A percentile compares a stretch with the other conserved stretches of the same genome.
Evolutionary conservation across 2,888 invertebrate genomes (phyloP).

Genomic region (Lasioglossum leucozonium): DNA sequence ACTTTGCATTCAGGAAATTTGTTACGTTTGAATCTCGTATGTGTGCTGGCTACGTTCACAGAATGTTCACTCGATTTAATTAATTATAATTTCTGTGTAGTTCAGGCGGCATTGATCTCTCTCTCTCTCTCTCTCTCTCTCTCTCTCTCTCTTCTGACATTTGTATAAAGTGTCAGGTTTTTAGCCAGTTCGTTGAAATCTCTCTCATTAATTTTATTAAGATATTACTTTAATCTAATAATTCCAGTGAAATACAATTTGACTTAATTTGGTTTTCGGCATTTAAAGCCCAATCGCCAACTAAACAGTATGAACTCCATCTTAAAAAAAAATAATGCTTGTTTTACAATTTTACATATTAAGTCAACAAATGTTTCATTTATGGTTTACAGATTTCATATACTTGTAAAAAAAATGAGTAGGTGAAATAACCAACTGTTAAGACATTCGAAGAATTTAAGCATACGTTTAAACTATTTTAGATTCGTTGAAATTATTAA

Average conservation of each 20-base stretch:
- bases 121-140: neutral
- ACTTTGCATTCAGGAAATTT: neutral
- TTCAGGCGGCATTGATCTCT: neutral
- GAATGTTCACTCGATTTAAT: neutral
- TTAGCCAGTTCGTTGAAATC: neutral
- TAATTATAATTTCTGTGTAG: neutral
- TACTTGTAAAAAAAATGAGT: no score
- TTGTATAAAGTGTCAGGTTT: neutral
- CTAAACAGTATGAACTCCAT: neutral
- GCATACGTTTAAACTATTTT: no score
- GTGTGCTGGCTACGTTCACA: neutral
- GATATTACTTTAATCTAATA: neutral
- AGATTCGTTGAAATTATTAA: no score
- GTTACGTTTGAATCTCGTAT: neutral
- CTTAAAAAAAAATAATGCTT: neutral
- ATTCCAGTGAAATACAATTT: neutral
- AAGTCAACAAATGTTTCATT: no score
- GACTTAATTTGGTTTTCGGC: neutral
- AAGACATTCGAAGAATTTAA: no score
- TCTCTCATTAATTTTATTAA: neutral
- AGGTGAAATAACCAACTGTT: no score
- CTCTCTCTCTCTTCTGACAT: neutral
- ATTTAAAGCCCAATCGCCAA: neutral
- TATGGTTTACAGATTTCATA: no score
- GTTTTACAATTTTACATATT: no score